These are phyloP conservation scores for Blera fallax DNA, from an alignment of 2,888 invertebrate genomes.

Conservation along the genomic window DNA sequence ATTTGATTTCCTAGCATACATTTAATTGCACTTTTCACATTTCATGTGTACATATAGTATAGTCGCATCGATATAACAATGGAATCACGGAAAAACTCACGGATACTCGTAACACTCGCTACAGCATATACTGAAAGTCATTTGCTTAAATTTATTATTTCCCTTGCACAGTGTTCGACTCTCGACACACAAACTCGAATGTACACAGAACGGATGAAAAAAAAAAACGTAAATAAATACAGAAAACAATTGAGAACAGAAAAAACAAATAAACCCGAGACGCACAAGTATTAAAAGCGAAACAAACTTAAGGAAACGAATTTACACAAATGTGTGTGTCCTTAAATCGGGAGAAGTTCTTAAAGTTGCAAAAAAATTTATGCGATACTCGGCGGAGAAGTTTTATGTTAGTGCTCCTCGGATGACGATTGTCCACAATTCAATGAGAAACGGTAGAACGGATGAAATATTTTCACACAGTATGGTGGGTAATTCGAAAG, in stretches of 20 bases:
- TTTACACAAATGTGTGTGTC: conserved; percentile 27
- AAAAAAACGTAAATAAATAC: conserved; percentile 35
- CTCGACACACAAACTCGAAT: background rate
- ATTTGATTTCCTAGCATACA: background rate
- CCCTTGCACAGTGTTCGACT: conserved; percentile 18
- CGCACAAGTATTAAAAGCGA: conserved; percentile 18
- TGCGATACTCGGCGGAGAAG: conserved; percentile 1
- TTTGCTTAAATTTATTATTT: conserved; percentile 55
- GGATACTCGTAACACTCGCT: conserved; percentile 19
- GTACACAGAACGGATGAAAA: conserved; percentile 12
- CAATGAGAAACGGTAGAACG: conserved; percentile 30
- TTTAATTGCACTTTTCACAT: conserved; percentile 30
- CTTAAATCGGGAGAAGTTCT: conserved; percentile 51
- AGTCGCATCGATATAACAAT: conserved; percentile 57
- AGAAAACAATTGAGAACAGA: conserved; percentile 3
- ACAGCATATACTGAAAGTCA: conserved; percentile 34
- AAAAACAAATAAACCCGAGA: conserved; percentile 16
- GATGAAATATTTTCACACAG: conserved; percentile 23
- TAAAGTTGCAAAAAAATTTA: conserved; percentile 40
- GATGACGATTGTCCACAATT: conserved; percentile 56
- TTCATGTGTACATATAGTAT: background rate
- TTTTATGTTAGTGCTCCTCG: conserved; percentile 31
- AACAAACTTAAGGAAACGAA: conserved; percentile 13
- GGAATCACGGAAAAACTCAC: conserved; percentile 21
- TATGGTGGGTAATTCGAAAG: conserved; percentile 20